phyloP scores from a whole-genome alignment of 2,888 invertebrate species.

The Isotomurus palustris region DNA sequence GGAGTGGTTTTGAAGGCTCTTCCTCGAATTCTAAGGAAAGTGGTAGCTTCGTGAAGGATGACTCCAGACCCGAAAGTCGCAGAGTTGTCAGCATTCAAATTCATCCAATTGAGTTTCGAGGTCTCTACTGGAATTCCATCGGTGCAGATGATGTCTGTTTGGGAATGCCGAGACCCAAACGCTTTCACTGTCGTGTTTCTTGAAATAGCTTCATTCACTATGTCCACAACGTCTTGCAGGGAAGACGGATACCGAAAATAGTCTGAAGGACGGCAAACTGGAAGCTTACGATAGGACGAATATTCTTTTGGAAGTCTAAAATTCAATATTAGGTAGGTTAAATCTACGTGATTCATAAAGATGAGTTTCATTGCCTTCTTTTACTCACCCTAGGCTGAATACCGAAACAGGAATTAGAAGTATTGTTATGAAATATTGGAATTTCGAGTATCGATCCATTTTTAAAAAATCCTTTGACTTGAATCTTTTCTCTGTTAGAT shows the following conservation, averaged over 20 bases:
- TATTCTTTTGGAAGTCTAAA: neutral
- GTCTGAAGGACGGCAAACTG: neutral
- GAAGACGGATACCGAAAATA: neutral
- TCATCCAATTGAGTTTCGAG: neutral
- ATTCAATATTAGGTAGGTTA: no score
- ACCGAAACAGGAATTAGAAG: no score
- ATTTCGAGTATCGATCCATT: no score
- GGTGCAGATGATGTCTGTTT: slow-evolving; percentile 6
- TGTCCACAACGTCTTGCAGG: neutral
- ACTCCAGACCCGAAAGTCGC: slow-evolving; percentile 16
- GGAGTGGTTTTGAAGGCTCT: slow-evolving; percentile 15
- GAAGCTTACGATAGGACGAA: slow-evolving; percentile 1
- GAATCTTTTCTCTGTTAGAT: neutral
- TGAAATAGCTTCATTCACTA: slow-evolving; percentile 7
- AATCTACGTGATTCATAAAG: no score
- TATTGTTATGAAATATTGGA: no score
- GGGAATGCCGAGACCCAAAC: slow-evolving; percentile 10
- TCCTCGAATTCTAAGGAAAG: slow-evolving; percentile 8
- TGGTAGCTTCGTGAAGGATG: slow-evolving; percentile 8
- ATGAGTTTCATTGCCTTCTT: no score
- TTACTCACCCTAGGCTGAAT: no score
- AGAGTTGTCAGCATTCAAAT: slow-evolving; percentile 7
- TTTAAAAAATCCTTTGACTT: no score
- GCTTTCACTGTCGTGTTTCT: slow-evolving; percentile 7
- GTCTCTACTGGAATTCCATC: slow-evolving; percentile 11